A percentile compares a stretch with the other conserved stretches of the same genome.
These are phyloP conservation scores for Callimorpha dominula DNA, from an alignment of 2,888 invertebrate species.

Conservation along the genomic window DNA sequence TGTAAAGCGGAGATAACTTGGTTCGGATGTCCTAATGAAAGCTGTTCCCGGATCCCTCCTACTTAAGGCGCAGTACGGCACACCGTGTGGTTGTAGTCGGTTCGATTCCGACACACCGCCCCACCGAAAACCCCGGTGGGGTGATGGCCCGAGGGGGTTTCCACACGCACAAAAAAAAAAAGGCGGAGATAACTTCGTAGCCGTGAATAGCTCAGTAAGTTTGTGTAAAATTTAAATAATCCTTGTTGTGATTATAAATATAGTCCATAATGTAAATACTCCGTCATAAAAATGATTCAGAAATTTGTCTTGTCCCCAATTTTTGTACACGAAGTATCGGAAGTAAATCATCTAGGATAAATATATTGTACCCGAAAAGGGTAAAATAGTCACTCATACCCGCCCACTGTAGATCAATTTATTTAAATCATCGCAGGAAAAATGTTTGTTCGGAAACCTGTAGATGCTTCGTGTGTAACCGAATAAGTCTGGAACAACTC, in stretches of 20 bases:
- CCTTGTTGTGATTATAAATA: not conserved
- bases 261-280: not conserved
- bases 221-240: not conserved
- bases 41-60: too few relatives aligned
- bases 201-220: not conserved
- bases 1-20: too few relatives aligned
- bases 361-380: slow-evolving; percentile 50
- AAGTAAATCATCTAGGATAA: slow-evolving; percentile 68
- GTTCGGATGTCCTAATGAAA: too few relatives aligned
- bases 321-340: slow-evolving; percentile 51
- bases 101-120: too few relatives aligned
- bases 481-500: not conserved
- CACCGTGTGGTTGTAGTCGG: too few relatives aligned
- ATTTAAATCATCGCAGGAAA: slow-evolving; percentile 55
- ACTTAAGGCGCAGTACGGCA: too few relatives aligned
- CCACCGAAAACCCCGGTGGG: too few relatives aligned
- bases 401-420: slow-evolving; percentile 56
- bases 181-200: too few relatives aligned
- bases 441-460: slow-evolving; percentile 38
- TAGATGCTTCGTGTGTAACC: slow-evolving; percentile 1
- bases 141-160: too few relatives aligned
- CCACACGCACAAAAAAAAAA: too few relatives aligned
- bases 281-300: slow-evolving; percentile 41
- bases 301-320: slow-evolving; percentile 41
- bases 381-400: slow-evolving; percentile 37